A percentile compares a stretch with the other conserved stretches of the same genome.
phyloP scores from a whole-genome alignment of 2,797 vertebrate genomes.

The Pseudomugil gertrudae region DNA sequence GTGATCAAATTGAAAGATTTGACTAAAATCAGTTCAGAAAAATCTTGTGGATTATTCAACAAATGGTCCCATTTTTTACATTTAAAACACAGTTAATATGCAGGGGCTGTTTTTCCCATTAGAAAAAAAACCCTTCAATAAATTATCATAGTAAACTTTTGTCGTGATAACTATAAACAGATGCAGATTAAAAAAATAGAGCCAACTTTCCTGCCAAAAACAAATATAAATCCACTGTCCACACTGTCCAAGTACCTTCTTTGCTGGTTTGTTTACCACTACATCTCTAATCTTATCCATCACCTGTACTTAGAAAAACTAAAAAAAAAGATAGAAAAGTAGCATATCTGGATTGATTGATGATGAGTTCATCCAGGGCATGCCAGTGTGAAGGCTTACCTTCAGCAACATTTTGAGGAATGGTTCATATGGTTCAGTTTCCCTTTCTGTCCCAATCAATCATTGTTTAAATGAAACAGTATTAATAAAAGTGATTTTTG shows the following conservation, averaged over 20 bases:
- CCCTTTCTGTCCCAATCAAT: background rate
- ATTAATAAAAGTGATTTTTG: background rate
- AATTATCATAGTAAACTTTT: background rate
- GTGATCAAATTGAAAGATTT: background rate
- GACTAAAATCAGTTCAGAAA: background rate
- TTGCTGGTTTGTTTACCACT: background rate
- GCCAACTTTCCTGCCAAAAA: background rate
- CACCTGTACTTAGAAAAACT: background rate
- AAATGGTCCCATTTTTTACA: background rate
- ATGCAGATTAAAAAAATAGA: conserved; percentile 3
- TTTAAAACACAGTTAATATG: background rate
- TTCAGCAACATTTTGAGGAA: background rate
- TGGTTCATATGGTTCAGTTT: background rate
- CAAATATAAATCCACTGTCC: conserved; percentile 4
- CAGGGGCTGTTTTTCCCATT: background rate
- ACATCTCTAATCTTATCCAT: background rate
- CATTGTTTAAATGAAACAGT: background rate
- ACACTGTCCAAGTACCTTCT: conserved; percentile 3
- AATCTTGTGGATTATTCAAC: background rate
- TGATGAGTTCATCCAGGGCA: background rate
- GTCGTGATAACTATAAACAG: background rate
- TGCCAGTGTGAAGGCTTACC: background rate
- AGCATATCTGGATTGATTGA: background rate
- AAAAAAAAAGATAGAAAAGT: no score
- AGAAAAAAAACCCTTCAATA: background rate